Percentiles rank a stretch among this genome's conserved stretches.
These are phyloP conservation scores for Rhyacichthys aspro DNA, from an alignment of 2,797 vertebrate species.

Conservation along the genomic window DNA sequence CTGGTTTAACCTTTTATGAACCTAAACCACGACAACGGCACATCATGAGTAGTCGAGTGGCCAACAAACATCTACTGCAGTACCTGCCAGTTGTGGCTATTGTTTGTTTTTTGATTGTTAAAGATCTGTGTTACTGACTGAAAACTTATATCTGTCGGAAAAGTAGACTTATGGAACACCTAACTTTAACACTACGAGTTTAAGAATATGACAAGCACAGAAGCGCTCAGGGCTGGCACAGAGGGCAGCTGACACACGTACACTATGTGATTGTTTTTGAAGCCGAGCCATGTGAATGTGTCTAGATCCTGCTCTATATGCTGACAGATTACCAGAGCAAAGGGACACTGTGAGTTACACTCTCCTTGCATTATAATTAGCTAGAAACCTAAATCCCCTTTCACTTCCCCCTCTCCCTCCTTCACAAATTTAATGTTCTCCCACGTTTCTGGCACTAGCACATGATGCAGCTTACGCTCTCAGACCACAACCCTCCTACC, in stretches of 20 bases:
- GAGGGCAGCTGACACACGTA: constrained; percentile 14
- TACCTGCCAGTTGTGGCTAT: too few relatives aligned
- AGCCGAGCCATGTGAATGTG: constrained; percentile 20
- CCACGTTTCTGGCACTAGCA: constrained; percentile 46
- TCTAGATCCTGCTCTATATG: constrained; percentile 20
- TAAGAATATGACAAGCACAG: constrained; percentile 1
- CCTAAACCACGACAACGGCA: constrained; percentile 2
- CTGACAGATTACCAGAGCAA: constrained; percentile 22
- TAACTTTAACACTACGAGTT: too few relatives aligned
- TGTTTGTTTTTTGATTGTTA: too few relatives aligned
- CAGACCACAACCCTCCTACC: constrained; percentile 78
- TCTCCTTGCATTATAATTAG: constrained; percentile 55
- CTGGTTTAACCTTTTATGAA: constrained; percentile 31
- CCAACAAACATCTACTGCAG: too few relatives aligned
- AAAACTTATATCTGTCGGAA: too few relatives aligned
- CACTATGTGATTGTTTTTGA: constrained; percentile 18
- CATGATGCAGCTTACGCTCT: constrained; percentile 44
- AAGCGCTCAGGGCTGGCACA: constrained; percentile 5
- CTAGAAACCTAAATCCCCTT: constrained; percentile 39
- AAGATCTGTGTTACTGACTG: too few relatives aligned
- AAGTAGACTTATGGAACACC: too few relatives aligned
- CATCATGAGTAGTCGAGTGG: neutral
- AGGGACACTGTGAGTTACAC: constrained; percentile 23
- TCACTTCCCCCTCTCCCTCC: constrained; percentile 52
- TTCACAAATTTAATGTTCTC: constrained; percentile 53